Base-by-base conservation (phyloP, 1,140 invertebrate species). In the Planococcus citri region DNA sequence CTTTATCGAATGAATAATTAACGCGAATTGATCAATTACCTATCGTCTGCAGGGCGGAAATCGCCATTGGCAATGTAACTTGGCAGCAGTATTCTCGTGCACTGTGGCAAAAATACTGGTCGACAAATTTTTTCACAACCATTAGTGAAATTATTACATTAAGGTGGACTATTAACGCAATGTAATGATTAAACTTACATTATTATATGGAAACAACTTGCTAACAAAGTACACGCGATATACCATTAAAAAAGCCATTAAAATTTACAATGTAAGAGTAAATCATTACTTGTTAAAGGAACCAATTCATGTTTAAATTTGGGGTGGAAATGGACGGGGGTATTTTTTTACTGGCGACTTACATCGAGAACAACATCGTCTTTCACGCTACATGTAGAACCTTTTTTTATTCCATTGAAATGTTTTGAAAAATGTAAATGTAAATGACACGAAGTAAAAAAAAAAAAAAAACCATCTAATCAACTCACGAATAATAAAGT, bases 1-100 rank as follows among this genome's bases (percentile, higher is more conserved):
- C 41, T 51, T 51, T 51, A 20, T 51, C 41, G 41, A 51, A 51
- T 51, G 41, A 51, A 20, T 51, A 51, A 51, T 51, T 51, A 51
- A 51, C 12, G 3, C 41, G 41, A 51, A 20, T 51, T 17, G 41
- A 51, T 51, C 41, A 51, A 51, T 51, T 14, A n/a, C n/a, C n/a
- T n/a, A 33, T 33, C 41, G 41, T 51, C 6, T 3, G 41, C 6
- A n/a, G n/a, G n/a, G n/a, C n/a, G n/a, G 41, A 51, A 51, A 51
- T 51, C 17, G n/a, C n/a, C 17, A 3, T 51, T 51, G 41, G 41
- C 41, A 17, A 3, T 17, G 41, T 51, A 33, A 33, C 4, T 33
- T 33, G 29, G 29, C 29, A 33, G 29, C 12, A 12, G 29, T 33
- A n/a, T n/a, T n/a, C n/a, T n/a, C 12, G 29, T 33, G 29, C 12